These are phyloP conservation scores for Simalia tracyae DNA, from an alignment of 2,797 vertebrate species.

Conservation along the genomic window DNA sequence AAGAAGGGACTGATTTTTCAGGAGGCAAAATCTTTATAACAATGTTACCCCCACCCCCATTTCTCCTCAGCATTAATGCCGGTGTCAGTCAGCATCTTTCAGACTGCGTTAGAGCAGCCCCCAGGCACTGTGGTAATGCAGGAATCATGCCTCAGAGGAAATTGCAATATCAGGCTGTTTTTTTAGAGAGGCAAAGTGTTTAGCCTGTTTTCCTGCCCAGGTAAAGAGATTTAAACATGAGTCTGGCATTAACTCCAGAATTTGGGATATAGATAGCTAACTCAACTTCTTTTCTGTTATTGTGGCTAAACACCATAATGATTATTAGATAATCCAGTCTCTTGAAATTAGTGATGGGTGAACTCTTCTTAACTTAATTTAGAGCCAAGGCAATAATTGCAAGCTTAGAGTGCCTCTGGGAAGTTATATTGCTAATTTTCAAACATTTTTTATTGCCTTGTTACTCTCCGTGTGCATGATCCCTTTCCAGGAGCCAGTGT, in stretches of 20 bases:
- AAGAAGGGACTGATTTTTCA: background rate
- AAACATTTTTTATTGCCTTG: background rate
- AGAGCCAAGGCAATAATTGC: background rate
- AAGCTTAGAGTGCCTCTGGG: background rate
- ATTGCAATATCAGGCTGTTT: background rate
- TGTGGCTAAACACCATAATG: background rate
- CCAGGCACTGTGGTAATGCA: background rate
- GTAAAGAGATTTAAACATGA: background rate
- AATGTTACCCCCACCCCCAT: background rate
- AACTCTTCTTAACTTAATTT: background rate
- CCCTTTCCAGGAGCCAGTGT: background rate
- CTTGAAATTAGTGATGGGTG: background rate
- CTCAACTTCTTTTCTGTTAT: background rate
- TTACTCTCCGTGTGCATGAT: background rate
- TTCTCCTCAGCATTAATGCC: background rate
- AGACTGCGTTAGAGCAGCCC: background rate
- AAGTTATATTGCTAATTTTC: background rate
- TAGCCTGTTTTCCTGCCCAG: background rate
- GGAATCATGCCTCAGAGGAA: background rate
- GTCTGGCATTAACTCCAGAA: background rate
- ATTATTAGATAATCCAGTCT: background rate
- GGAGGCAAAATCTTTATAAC: background rate
- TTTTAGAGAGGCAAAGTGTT: background rate
- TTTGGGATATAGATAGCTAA: background rate
- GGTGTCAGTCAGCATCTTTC: background rate